Percentiles rank a stretch among this genome's conserved stretches.
Conservation (phyloP, 2,888 invertebrate genomes). For the Stomorhina lunata region DNA sequence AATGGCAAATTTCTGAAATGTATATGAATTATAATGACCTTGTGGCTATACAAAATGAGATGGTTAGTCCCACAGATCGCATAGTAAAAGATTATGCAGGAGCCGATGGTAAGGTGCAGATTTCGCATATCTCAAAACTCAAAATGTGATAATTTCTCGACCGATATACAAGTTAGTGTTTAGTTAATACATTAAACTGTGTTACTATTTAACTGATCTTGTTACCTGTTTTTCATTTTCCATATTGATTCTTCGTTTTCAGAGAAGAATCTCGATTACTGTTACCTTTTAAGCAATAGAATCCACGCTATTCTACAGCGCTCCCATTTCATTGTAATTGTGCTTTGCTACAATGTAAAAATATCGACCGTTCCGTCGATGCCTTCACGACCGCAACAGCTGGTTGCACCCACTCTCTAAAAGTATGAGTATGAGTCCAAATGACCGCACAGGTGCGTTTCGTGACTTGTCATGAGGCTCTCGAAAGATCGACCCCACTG, state of each 20-base stretch:
- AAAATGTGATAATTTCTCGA: background rate
- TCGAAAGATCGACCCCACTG: background rate
- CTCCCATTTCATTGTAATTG: background rate
- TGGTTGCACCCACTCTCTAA: background rate
- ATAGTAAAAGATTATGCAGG: conserved; percentile 32
- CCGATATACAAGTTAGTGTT: conserved; percentile 18
- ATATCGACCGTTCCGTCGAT: background rate
- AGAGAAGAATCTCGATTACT: background rate
- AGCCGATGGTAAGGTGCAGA: background rate
- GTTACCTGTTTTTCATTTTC: too few species aligned
- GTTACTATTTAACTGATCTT: background rate
- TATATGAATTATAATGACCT: conserved; percentile 34
- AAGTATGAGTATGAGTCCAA: background rate
- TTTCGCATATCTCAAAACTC: background rate
- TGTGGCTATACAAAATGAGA: conserved; percentile 37
- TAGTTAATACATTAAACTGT: background rate
- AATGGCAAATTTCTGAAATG: conserved; percentile 43
- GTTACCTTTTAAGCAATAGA: background rate
- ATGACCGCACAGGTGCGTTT: background rate
- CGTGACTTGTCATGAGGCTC: background rate
- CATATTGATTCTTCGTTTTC: background rate
- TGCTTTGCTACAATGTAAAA: background rate
- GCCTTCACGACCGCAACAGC: background rate
- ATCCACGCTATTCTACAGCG: background rate
- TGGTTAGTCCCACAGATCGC: conserved; percentile 16